Evolutionary conservation across 2,888 invertebrate genomes (phyloP), one percentile per base, ranked within the genome.

Genomic region (Ormyrus pomaceus): DNA sequence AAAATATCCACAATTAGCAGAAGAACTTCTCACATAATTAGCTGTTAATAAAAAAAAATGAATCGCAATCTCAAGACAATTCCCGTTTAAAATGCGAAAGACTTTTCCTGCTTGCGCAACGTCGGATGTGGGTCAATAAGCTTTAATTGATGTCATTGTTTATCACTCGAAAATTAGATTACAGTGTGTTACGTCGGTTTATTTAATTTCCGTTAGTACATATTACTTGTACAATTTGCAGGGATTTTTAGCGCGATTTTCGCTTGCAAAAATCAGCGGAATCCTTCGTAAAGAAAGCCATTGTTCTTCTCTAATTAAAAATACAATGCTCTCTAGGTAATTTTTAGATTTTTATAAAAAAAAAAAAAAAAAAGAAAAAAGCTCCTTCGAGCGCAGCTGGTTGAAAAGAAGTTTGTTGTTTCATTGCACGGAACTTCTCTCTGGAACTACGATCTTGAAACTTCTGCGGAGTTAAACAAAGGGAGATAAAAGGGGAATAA

Each of bases 371-470:
- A 8, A 10, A 11, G 10, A 71, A 50, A 53, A 58, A 62, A 61
- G 10, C 6, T 46, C 19, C 48, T 8, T 6, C 48, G 34, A 34
- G 34, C 34, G 34, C n/a, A 6, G 34, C 62, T 11, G 50, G 13
- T 8, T 34, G 19, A 19, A 70, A 55, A 8, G 8, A 46, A 64
- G 45, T 68, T 68, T 55, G 62, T 70, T 56, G 69, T 77, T 70
- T 75, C 68, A 75, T 75, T 75, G 59, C 61, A 50, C n/a, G 34
- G 46, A 68, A 75, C 46, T 68, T 75, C 59, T 75, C 53, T 75
- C 50, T 6, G 8, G 46, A 61, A 55, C 55, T 69, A n/a, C 53
- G 19, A 76, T 76, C 61, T 55, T 61, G 68, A 69, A 77, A 77
- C 56, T 64, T 77, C 55, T 45, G 51, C 19, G 58, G 48, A 74